These are phyloP conservation scores for Antitype chi DNA, from an alignment of 2,888 invertebrate genomes.

Conservation along the genomic window DNA sequence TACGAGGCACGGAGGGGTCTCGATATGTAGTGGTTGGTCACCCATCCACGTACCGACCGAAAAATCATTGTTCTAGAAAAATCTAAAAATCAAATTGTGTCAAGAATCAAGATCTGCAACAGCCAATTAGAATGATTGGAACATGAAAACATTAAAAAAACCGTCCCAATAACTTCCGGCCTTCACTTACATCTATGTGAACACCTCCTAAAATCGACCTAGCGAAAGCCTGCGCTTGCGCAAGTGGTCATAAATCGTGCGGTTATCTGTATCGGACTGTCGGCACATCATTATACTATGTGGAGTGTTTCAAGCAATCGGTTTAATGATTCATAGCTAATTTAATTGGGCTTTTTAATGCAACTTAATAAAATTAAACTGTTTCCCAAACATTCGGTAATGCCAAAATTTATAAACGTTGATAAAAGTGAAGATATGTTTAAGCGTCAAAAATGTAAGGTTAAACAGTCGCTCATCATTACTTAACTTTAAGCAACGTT, in stretches of 20 bases:
- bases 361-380: background rate
- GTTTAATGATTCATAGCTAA: slow-evolving; percentile 18
- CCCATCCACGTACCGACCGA: too few relatives aligned
- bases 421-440: too few relatives aligned
- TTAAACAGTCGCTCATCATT: too few relatives aligned
- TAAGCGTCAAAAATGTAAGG: too few relatives aligned
- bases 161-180: background rate
- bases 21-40: too few relatives aligned
- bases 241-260: slow-evolving; percentile 64
- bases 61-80: background rate
- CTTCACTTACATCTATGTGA: slow-evolving; percentile 11
- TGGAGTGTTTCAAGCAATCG: slow-evolving; percentile 18
- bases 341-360: slow-evolving; percentile 15
- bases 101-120: background rate
- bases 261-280: slow-evolving; percentile 56
- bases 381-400: background rate
- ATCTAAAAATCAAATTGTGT: background rate
- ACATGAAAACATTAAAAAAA: background rate
- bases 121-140: background rate
- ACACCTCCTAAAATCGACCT: slow-evolving; percentile 38
- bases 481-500: too few relatives aligned
- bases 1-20: too few relatives aligned
- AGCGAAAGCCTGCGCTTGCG: slow-evolving; percentile 62
- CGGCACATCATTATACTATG: slow-evolving; percentile 47
- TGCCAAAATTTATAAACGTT: background rate